These are phyloP conservation scores for Cryptus armator DNA, from an alignment of 2,888 invertebrate species.

Conservation along the genomic window DNA sequence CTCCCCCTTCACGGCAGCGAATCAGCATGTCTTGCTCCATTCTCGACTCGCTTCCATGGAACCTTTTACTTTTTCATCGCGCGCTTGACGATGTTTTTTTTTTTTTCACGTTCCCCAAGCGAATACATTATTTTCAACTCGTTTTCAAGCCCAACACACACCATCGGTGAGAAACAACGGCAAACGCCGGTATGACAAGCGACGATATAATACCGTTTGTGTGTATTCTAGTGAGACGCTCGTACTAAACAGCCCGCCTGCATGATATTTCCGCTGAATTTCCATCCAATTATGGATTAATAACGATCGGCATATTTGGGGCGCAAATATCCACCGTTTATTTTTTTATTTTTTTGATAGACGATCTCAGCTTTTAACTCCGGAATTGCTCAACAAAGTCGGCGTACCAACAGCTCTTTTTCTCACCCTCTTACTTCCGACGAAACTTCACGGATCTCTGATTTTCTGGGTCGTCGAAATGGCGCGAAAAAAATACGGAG, in stretches of 20 bases:
- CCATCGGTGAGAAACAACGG: constrained; percentile 31
- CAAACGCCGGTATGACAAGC: constrained; percentile 14
- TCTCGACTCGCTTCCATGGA: constrained; percentile 30
- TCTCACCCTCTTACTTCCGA: constrained; percentile 1
- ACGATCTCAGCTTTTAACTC: background rate
- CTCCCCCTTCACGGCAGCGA: constrained; percentile 3
- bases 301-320: constrained; percentile 14
- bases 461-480: constrained; percentile 24
- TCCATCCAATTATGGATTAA: constrained; percentile 31
- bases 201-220: background rate
- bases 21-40: constrained; percentile 41
- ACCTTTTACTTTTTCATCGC: constrained; percentile 34
- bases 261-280: background rate
- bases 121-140: constrained; percentile 41
- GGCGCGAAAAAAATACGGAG: background rate
- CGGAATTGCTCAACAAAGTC: background rate
- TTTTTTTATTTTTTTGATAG: background rate
- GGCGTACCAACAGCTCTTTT: background rate
- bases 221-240: constrained; percentile 4
- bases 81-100: constrained; percentile 18
- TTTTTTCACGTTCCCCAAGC: background rate
- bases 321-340: background rate
- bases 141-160: constrained; percentile 32
- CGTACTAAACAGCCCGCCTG: background rate
- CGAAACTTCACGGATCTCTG: constrained; percentile 33